Evolutionary conservation across 2,888 invertebrate species (phyloP), one percentile per base, ranked within the genome.

Genomic region (Germaria angustata): DNA sequence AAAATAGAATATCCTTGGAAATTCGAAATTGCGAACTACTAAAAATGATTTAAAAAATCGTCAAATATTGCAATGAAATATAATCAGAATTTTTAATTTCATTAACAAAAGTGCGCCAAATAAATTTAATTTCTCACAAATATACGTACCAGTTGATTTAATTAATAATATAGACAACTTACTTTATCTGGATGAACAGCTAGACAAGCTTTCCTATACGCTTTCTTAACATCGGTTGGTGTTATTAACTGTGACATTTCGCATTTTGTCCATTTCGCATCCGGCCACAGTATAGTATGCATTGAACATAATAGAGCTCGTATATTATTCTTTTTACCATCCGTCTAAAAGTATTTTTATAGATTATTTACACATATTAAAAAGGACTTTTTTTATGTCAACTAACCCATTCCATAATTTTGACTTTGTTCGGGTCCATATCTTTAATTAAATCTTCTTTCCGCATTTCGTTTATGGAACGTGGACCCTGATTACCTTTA

Each of bases 111-210:
- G n/a, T n/a, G n/a, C n/a, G n/a, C n/a, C n/a, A n/a, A n/a, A n/a
- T n/a, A n/a, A n/a, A n/a, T n/a, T n/a, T n/a, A n/a, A n/a, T 46
- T 46, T 9, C 22, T 7, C 3, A 46, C 3, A 9, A 46, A 9
- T 17, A 22, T n/a, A n/a, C n/a, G n/a, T n/a, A n/a, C n/a, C n/a
- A n/a, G n/a, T n/a, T n/a, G n/a, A n/a, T n/a, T n/a, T n/a, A n/a
- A n/a, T n/a, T n/a, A n/a, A n/a, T n/a, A n/a, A n/a, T 55, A 9
- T n/a, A n/a, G 6, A 13, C 7, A 24, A 55, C 86, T 87, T 92
- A 98, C 98, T 94, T 99, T 99, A 91, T 99, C 99, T 0, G 99
- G 99, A 92, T 99, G 99, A 46, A 99, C 98, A 65, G 98, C 97
- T 49, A 99, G 93, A 86, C 99, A 99, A 7, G 99, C 99, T 90